Percentiles rank a stretch among this genome's conserved stretches.
Evolutionary conservation across 2,797 vertebrate species (phyloP).

Genomic region (Eupleurogrammus muticus): DNA sequence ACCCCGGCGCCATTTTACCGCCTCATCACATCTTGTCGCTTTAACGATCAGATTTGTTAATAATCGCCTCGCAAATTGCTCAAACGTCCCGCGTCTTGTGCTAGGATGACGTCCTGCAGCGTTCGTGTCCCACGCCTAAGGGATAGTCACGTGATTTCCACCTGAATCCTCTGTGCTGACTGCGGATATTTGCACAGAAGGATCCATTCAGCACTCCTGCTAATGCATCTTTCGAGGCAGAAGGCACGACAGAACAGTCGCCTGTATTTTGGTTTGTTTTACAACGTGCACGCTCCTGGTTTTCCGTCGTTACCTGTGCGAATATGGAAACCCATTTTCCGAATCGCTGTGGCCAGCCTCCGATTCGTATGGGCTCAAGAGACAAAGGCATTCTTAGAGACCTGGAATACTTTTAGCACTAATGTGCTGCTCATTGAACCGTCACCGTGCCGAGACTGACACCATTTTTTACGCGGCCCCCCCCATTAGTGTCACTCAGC

Average conservation of each 20-base stretch:
- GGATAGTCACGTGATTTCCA: constrained; percentile 51
- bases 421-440: constrained; percentile 83
- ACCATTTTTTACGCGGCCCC: constrained; percentile 77
- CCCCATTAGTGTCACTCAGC: constrained; percentile 85
- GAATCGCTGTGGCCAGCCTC: too few relatives aligned
- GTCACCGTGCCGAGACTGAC: constrained; percentile 80
- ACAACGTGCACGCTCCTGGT: constrained; percentile 43
- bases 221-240: constrained; percentile 60
- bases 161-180: constrained; percentile 64
- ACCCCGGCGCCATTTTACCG: constrained; percentile 40
- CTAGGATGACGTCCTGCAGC: constrained; percentile 55
- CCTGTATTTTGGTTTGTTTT: constrained; percentile 50
- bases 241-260: constrained; percentile 51
- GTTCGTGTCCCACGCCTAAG: constrained; percentile 52
- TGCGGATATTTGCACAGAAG: constrained; percentile 54
- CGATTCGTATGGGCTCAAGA: constrained; percentile 54
- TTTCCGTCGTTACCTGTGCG: constrained; percentile 32
- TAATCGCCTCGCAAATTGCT: constrained; percentile 61
- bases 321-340: constrained; percentile 68
- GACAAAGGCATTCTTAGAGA: constrained; percentile 66
- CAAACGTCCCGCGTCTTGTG: constrained; percentile 39
- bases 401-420: constrained; percentile 78
- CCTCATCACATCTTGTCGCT: constrained; percentile 61
- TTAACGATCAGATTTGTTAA: constrained; percentile 67
- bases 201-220: constrained; percentile 60